Base-by-base conservation (phyloP, 2,113 vertebrate genomes). In the Dunckerocampus dactyliophorus region DNA sequence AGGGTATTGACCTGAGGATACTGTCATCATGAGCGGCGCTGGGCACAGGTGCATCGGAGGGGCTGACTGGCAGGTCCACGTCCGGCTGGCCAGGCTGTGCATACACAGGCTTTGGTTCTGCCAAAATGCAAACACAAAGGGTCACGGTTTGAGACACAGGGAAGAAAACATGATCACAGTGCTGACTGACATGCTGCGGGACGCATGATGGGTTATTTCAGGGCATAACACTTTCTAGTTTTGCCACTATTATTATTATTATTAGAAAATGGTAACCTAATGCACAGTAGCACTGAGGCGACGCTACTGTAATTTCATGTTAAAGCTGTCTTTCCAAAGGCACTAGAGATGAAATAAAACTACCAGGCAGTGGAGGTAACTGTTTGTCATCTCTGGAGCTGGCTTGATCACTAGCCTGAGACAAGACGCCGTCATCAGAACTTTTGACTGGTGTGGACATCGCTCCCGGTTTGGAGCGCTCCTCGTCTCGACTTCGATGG, bases 101-200 rank as follows among this genome's bases (percentile, higher is more conserved):
- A 84, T 98, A 99, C 19, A 98, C 94, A 59, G 96, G 97, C 82
- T 99, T 99, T 69, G 95, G 95, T 82, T 99, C 97, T 99, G 79
- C 1, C n/a, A 67, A 77, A 62, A 75, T 11, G 81, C 22, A 82
- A 63, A 71, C 47, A 60, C 31, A 14, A 11, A 60, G 21, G 1
- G 6, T 51, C 11, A 51, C 8, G 15, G 13, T 24, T 6, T 24
- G 20, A 51, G 13, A 12, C 49, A 22, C 5, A 3, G 10, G 21
- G 21, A 13, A 14, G 20, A 22, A 24, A 24, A 50, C 6, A 5
- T 15, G 13, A 7, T 6, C 19, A 24, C 11, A 12, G 21, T 21
- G 12, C 47, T 37, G 34, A n/a, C 12, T 50, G 19, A 22, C 48
- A 11, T 19, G 12, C 10, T 50, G 48, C 11, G 10, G 8, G 9